Conservation (phyloP, 2,113 vertebrate genomes). For the Phylloscopus trochilus region DNA sequence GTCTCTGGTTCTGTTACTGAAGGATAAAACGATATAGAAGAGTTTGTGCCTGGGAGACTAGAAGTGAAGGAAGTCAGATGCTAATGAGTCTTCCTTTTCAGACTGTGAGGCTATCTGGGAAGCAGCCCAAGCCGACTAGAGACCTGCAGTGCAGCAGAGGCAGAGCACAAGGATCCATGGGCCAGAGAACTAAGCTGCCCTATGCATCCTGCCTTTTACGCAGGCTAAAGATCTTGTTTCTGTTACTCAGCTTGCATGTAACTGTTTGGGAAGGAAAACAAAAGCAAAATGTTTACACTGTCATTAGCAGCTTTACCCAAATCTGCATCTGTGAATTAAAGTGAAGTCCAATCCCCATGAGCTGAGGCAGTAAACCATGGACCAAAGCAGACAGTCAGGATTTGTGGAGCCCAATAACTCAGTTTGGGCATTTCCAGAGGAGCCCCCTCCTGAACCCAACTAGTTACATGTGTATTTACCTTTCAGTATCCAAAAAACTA, state of each 20-base stretch:
- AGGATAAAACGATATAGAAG: not conserved
- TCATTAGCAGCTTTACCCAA: not conserved
- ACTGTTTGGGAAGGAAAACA: not conserved
- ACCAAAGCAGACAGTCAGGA: not conserved
- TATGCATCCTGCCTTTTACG: not conserved
- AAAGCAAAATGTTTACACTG: not conserved
- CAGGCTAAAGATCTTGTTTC: not conserved
- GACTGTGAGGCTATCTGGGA: not conserved
- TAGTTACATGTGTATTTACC: not conserved
- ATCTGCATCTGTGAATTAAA: not conserved
- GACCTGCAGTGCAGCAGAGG: not conserved
- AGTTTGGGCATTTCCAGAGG: not conserved
- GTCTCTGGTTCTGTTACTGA: not conserved
- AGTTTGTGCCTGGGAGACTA: not conserved
- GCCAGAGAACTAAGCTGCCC: not conserved
- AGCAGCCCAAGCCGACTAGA: not conserved
- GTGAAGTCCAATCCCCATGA: not conserved
- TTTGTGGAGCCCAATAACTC: not conserved
- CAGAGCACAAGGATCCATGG: not conserved
- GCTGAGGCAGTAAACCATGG: fast-evolving
- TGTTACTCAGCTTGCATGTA: not conserved
- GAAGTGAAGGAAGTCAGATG: not conserved
- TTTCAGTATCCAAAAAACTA: not conserved
- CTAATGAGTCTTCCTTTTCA: not conserved
- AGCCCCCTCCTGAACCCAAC: not conserved